Evolutionary conservation across 2,113 vertebrate genomes (phyloP).

Genomic region (Loxodonta africana): DNA sequence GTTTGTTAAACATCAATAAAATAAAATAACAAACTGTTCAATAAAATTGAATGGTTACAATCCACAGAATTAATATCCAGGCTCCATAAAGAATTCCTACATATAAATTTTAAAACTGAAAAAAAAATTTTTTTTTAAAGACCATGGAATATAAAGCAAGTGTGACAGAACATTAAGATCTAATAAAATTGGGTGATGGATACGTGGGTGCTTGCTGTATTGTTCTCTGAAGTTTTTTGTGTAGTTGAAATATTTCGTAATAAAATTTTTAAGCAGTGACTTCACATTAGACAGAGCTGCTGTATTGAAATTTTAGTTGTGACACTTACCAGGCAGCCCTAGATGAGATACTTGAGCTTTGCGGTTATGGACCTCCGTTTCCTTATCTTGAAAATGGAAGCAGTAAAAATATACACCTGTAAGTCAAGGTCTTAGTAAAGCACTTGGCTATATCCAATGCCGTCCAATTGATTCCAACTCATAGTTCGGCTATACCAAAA

Average conservation of each 20-base stretch:
- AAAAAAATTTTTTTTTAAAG: not conserved
- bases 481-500: too few species aligned
- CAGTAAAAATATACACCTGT: not conserved
- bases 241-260: slow-evolving; percentile 29
- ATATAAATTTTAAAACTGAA: not conserved
- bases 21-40: too few species aligned
- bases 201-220: not conserved
- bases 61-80: not conserved
- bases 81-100: slow-evolving; percentile 13
- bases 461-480: too few species aligned
- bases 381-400: not conserved
- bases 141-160: not conserved
- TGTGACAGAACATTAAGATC: not conserved
- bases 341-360: not conserved
- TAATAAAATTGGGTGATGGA: slow-evolving; percentile 26
- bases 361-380: slow-evolving; percentile 41
- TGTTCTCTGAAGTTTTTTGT: slow-evolving; percentile 46
- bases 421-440: not conserved
- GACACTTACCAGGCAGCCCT: not conserved
- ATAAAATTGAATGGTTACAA: not conserved
- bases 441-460: not conserved
- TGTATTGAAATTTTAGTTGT: not conserved
- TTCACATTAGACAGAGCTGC: not conserved
- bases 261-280: not conserved
- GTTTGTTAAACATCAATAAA: not conserved